phyloP scores from a whole-genome alignment of 2,113 vertebrate species.

The Globicephala melas region DNA sequence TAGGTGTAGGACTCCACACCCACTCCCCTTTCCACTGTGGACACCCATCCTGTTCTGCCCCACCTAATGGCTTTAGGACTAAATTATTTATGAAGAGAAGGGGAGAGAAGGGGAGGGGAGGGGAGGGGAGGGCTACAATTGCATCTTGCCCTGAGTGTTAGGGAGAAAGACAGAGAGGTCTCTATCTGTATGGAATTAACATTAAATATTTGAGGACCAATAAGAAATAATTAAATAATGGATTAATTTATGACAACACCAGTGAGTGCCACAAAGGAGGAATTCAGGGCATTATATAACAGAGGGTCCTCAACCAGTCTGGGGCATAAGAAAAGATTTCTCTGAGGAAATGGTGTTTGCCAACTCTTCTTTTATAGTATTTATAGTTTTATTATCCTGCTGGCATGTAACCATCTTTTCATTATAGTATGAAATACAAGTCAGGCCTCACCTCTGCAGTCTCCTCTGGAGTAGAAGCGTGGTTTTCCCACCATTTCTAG shows the following conservation, averaged over 20 bases:
- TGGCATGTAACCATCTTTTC: conserved; percentile 49
- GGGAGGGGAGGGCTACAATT: background rate
- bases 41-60: background rate
- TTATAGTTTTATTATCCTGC: conserved; percentile 74
- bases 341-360: conserved; percentile 46
- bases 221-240: conserved; percentile 28
- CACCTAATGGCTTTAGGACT: conserved; percentile 32
- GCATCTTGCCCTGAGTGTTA: background rate
- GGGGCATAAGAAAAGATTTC: conserved; percentile 44
- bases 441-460: conserved; percentile 40
- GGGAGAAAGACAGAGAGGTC: background rate
- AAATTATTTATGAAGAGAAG: conserved; percentile 59
- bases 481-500: conserved; percentile 20
- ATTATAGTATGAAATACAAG: conserved; percentile 70
- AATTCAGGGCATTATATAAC: conserved; percentile 16
- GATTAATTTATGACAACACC: conserved; percentile 11
- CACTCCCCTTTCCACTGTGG: background rate
- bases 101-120: background rate
- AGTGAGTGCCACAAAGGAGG: background rate
- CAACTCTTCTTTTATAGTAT: conserved; percentile 62
- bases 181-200: conserved; percentile 39
- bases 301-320: conserved; percentile 45
- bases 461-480: conserved; percentile 35
- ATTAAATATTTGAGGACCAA: conserved; percentile 21
- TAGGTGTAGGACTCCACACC: background rate